phyloP scores from a whole-genome alignment of 2,888 invertebrate species.

The Andrena camellia region DNA sequence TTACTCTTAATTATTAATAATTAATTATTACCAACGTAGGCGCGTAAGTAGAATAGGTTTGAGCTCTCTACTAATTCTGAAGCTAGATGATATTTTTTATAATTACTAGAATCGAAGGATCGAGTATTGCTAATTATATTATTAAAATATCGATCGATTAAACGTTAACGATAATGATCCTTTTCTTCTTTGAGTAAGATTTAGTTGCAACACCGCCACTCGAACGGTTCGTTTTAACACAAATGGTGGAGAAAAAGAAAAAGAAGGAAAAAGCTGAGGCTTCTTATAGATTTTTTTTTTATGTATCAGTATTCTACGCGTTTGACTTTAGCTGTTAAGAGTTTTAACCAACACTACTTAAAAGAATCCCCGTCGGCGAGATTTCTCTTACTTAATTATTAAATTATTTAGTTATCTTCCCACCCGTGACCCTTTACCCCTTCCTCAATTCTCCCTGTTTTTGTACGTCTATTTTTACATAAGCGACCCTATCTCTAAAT shows the following conservation, averaged over 20 bases:
- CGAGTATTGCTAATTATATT: slow-evolving; percentile 83
- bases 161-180: slow-evolving; percentile 74
- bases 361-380: slow-evolving; percentile 71
- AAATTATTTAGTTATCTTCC: slow-evolving; percentile 80
- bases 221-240: slow-evolving; percentile 75
- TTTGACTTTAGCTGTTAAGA: slow-evolving; percentile 81
- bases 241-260: slow-evolving; percentile 67
- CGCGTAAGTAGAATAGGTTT: slow-evolving; percentile 76
- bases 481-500: slow-evolving; percentile 60
- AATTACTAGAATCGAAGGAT: slow-evolving; percentile 78
- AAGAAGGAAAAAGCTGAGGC: slow-evolving; percentile 78
- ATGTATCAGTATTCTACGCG: slow-evolving; percentile 84
- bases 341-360: slow-evolving; percentile 80
- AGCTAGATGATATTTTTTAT: slow-evolving; percentile 81
- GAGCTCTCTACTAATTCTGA: slow-evolving; percentile 82
- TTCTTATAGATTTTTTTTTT: slow-evolving; percentile 81
- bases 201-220: slow-evolving; percentile 76
- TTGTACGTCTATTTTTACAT: slow-evolving; percentile 81
- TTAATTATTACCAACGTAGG: slow-evolving; percentile 69
- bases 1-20: slow-evolving; percentile 58
- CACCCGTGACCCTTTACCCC: slow-evolving; percentile 29
- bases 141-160: slow-evolving; percentile 75
- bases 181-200: slow-evolving; percentile 71
- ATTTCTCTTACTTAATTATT: slow-evolving; percentile 82
- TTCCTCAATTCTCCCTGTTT: slow-evolving; percentile 55